phyloP scores from a whole-genome alignment of 2,797 vertebrate species.

The Steatocranus sp. region DNA sequence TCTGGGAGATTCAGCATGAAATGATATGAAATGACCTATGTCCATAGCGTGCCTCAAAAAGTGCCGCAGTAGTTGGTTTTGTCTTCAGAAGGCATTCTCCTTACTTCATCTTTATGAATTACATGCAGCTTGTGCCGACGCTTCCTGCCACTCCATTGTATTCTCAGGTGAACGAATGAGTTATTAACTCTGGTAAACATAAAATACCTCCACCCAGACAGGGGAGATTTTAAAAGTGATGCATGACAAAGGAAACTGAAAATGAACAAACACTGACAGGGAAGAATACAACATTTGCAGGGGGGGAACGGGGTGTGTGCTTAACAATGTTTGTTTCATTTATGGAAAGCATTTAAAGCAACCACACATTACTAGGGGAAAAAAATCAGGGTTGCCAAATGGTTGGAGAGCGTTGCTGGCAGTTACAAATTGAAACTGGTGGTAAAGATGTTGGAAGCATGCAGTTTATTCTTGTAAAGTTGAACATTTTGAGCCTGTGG shows the following conservation, averaged over 20 bases:
- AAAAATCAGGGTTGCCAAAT: neutral
- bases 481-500: neutral
- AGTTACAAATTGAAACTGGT: neutral
- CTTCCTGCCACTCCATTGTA: constrained; percentile 15
- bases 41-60: constrained; percentile 34
- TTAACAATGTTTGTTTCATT: constrained; percentile 47
- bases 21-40: constrained; percentile 41
- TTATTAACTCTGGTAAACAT: constrained; percentile 53
- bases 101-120: constrained; percentile 51
- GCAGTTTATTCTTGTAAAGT: neutral
- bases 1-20: constrained; percentile 24
- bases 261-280: constrained; percentile 59
- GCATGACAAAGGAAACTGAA: constrained; percentile 63
- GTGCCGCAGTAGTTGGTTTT: constrained; percentile 52
- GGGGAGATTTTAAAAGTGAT: constrained; percentile 30
- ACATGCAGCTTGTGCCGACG: constrained; percentile 5
- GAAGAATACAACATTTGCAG: constrained; percentile 20
- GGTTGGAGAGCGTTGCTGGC: neutral
- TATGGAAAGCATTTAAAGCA: constrained; percentile 43
- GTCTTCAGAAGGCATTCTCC: constrained; percentile 18
- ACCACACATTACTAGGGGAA: rapidly evolving
- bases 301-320: neutral
- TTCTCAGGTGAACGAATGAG: constrained; percentile 44
- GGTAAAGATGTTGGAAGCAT: neutral
- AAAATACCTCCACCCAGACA: constrained; percentile 14